Percentiles rank a stretch among this genome's conserved stretches.
phyloP scores from a whole-genome alignment of 2,797 vertebrate species.

The Catharus ustulatus region DNA sequence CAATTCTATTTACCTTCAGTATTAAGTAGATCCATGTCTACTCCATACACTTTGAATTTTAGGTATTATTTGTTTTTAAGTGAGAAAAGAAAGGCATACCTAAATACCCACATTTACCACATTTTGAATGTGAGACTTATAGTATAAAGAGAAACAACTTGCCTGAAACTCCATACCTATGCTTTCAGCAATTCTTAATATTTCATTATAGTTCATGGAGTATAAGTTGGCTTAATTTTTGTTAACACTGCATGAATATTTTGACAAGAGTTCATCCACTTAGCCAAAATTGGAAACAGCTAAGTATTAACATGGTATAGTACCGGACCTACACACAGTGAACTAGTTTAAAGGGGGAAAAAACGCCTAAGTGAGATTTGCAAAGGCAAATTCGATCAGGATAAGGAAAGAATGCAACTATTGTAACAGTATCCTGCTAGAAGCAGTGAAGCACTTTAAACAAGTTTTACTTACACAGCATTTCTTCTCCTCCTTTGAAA shows the following conservation, averaged over 20 bases:
- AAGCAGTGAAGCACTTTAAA: not conserved
- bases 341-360: not conserved
- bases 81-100: not conserved
- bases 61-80: not conserved
- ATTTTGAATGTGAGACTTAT: not conserved
- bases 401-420: not conserved
- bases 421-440: not conserved
- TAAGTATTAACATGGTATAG: not conserved
- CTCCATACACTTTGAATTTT: not conserved
- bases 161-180: not conserved
- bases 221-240: not conserved
- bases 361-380: not conserved
- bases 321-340: not conserved
- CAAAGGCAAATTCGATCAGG: not conserved
- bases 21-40: not conserved
- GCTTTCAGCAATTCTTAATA: not conserved
- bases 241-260: not conserved
- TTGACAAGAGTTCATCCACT: not conserved
- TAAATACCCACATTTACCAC: not conserved
- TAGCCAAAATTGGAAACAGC: not conserved
- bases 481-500: slow-evolving; percentile 21
- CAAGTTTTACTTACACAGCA: not conserved
- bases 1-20: not conserved
- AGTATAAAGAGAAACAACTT: not conserved
- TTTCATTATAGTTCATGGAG: not conserved